Evolutionary conservation across 1,140 invertebrate genomes (phyloP).

Genomic region (Eriocheir sinensis): DNA sequence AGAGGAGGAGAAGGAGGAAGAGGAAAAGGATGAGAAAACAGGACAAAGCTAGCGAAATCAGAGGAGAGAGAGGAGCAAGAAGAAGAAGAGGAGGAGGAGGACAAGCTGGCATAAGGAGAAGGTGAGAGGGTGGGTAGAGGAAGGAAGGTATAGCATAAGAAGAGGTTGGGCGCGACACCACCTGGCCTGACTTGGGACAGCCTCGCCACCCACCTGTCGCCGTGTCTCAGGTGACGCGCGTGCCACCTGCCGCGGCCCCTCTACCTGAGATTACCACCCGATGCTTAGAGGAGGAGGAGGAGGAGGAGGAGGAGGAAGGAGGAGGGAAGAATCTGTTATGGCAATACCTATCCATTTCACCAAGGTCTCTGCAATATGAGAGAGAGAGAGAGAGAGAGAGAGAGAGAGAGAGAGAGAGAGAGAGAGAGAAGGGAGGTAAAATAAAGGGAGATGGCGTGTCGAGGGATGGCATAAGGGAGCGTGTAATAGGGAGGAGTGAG

Average conservation of each 20-base stretch:
- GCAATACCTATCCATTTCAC: too few relatives aligned
- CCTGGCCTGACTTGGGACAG: background rate
- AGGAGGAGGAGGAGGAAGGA: background rate
- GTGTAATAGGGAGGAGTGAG: conserved; percentile 1
- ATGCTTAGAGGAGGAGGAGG: background rate
- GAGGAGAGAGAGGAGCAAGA: too few relatives aligned
- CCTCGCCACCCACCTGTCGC: conserved; percentile 8
- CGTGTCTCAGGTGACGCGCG: background rate
- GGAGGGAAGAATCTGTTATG: background rate
- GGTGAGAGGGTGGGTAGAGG: too few relatives aligned
- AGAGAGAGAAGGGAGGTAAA: background rate
- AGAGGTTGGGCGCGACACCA: too few relatives aligned
- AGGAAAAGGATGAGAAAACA: too few relatives aligned
- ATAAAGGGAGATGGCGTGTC: background rate
- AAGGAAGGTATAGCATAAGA: too few relatives aligned
- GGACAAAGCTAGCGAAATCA: too few relatives aligned
- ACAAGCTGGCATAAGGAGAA: too few relatives aligned
- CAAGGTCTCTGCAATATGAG: background rate
- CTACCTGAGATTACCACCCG: background rate
- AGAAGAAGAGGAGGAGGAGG: too few relatives aligned
- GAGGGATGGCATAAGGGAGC: background rate
- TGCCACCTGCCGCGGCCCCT: background rate
- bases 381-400: background rate
- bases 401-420: background rate
- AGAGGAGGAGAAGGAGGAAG: too few relatives aligned